Evolutionary conservation across 2,888 invertebrate species (phyloP).

Genomic region (Leptura quadrifasciata): DNA sequence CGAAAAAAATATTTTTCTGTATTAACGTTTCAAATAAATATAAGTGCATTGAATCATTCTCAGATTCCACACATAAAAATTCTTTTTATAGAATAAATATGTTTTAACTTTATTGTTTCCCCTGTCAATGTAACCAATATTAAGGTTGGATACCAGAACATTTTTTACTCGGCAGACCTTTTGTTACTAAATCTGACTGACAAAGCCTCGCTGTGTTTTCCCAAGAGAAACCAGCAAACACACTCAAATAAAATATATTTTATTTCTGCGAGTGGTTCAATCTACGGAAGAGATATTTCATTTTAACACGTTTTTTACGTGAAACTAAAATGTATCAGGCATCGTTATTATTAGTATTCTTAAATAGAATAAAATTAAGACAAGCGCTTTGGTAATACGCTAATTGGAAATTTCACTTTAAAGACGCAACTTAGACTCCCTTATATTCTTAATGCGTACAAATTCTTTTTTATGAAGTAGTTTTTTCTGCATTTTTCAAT

Average conservation of each 20-base stretch:
- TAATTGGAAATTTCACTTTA: no score
- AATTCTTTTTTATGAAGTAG: no score
- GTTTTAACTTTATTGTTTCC: not conserved
- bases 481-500: no score
- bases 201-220: not conserved
- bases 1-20: not conserved
- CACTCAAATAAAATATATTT: not conserved
- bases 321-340: not conserved
- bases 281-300: not conserved
- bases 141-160: not conserved
- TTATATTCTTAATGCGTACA: no score
- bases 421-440: no score
- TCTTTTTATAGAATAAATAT: not conserved
- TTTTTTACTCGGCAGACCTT: not conserved
- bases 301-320: not conserved
- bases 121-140: not conserved
- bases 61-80: not conserved
- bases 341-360: not conserved
- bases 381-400: no score
- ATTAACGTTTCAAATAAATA: no score
- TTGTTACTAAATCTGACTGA: not conserved
- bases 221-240: conserved; percentile 1
- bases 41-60: not conserved
- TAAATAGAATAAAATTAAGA: no score
- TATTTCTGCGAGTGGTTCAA: not conserved